Evolutionary conservation across 2,113 vertebrate species (phyloP), one percentile per base, ranked within the genome.

Genomic region (Poeciliopsis turrubarensis): DNA sequence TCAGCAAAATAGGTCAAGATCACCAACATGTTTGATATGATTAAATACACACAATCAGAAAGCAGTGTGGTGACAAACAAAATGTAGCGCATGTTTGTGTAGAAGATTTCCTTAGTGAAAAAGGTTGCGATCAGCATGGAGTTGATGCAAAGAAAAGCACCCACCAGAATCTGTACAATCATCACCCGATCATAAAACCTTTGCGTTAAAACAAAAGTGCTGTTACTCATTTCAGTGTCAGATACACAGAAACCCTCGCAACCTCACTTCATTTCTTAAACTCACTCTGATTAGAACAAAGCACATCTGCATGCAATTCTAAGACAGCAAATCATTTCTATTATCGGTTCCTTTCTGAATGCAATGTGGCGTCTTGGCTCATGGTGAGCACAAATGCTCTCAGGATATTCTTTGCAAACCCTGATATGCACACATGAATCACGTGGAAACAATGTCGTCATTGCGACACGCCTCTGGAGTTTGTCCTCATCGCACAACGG

Each of bases 81-180:
- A 2, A 94, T 60, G 65, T 93, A 92, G 4, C 92, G 88, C 64
- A 81, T 82, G 22, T 68, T 76, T 17, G 67, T 89, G n/a, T 78
- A 77, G 63, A 92, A 90, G 14, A 13, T 17, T 1, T 83, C 75
- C 41, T 83, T 92, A 65, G 67, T 80, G 65, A 86, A 90, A 72
- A 89, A 86, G 0, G 82, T 86, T 37, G 5, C 57, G 15, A 90
- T 81, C 2, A 83, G 47, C 9, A 87, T 14, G 19, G 29, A 14
- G 57, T 89, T 81, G 12, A 89, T 66, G 34, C 63, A 81, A 6
- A 88, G 74, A 17, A 89, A 83, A 29, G 84, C 1, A 5, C 19
- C 22, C 0, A 88, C 65, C 12, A 88, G 41, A 69, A 86, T 30
- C 70, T 92, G 86, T 14, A 87, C 79, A 13, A 78, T 2, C 39